phyloP scores from a whole-genome alignment of 2,888 invertebrate genomes.

The Andrena dorsata region DNA sequence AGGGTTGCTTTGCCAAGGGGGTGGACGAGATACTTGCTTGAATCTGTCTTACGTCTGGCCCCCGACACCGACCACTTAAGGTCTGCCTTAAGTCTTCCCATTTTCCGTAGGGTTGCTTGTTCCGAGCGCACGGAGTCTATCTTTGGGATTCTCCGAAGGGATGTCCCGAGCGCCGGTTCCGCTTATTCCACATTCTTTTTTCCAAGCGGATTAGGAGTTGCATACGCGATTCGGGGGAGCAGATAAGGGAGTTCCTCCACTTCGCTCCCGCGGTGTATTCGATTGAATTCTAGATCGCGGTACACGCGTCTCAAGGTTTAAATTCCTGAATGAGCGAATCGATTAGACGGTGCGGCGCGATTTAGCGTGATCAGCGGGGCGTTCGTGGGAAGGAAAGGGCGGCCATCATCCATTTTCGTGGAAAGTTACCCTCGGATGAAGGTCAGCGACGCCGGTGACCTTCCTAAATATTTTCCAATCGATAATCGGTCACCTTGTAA shows the following conservation, averaged over 20 bases:
- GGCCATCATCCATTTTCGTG: constrained; percentile 21
- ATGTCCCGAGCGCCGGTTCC: neutral
- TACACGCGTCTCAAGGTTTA: too few species aligned
- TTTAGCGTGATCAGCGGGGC: neutral
- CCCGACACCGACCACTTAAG: constrained; percentile 27
- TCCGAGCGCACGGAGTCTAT: constrained; percentile 25
- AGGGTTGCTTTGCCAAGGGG: constrained; percentile 36
- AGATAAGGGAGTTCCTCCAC: neutral
- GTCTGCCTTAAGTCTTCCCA: constrained; percentile 25
- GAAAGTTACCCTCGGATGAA: constrained; percentile 32
- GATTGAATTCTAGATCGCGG: too few species aligned
- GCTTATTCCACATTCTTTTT: neutral
- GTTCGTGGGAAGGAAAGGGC: neutral
- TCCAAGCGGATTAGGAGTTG: neutral
- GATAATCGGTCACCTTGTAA: constrained; percentile 49
- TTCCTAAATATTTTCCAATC: constrained; percentile 57
- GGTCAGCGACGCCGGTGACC: constrained; percentile 59
- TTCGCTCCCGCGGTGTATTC: too few species aligned
- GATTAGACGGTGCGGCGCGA: too few species aligned
- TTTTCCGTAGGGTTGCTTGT: constrained; percentile 31
- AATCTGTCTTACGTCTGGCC: constrained; percentile 38
- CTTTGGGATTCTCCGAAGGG: neutral
- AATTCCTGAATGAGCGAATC: too few species aligned
- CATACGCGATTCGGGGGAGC: neutral
- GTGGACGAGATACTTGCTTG: constrained; percentile 31